Conservation (phyloP, 2,113 vertebrate species). For the Pyxicephalus adspersus region DNA sequence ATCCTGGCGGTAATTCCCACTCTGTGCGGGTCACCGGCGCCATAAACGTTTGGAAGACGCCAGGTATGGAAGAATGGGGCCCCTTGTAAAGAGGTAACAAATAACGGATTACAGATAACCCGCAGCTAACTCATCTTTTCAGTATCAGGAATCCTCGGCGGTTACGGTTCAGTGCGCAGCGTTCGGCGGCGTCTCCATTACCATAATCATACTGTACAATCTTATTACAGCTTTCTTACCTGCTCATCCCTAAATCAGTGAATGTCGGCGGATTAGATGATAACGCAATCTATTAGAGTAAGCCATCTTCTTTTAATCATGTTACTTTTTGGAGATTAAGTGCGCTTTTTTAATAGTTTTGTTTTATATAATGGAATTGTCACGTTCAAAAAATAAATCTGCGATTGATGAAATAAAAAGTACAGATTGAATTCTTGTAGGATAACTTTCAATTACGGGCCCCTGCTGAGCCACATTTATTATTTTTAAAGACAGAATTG, state of each 20-base stretch:
- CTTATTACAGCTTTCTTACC: background rate
- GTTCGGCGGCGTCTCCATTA: background rate
- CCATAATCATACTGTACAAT: conserved; percentile 9
- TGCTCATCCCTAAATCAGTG: background rate
- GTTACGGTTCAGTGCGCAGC: background rate
- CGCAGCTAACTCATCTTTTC: background rate
- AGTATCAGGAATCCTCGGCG: background rate
- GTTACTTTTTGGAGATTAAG: background rate
- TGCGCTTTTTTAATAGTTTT: background rate
- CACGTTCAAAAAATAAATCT: background rate
- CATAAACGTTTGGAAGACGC: background rate
- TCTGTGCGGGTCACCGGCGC: background rate
- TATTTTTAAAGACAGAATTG: background rate
- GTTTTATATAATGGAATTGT: conserved; percentile 9
- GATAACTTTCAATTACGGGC: background rate
- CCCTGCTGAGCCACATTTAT: background rate
- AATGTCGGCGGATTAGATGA: background rate
- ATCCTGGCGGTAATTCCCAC: conserved; percentile 4
- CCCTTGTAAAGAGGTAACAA: background rate
- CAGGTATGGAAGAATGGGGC: background rate
- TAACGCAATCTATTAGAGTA: background rate
- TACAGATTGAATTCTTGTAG: background rate
- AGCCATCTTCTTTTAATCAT: background rate
- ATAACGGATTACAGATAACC: conserved; percentile 17
- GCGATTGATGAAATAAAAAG: background rate